Evolutionary conservation across 2,113 vertebrate species (phyloP).

Genomic region (Callorhinus ursinus): DNA sequence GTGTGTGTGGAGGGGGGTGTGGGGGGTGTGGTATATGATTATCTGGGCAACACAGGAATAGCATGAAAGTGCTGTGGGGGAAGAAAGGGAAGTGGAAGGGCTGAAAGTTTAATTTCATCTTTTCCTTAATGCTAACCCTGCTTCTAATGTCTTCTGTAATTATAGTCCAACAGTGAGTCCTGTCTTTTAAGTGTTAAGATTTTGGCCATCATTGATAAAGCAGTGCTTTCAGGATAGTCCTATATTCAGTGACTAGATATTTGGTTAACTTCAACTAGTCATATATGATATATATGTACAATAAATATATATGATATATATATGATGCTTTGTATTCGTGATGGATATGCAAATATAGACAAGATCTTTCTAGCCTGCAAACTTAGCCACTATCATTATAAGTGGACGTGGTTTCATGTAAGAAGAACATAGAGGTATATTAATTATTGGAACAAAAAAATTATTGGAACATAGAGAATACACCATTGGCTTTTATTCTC

Average conservation of each 20-base stretch:
- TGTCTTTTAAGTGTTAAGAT: constrained; percentile 2
- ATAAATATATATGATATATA: not conserved
- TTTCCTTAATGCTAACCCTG: not conserved
- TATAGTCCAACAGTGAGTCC: not conserved
- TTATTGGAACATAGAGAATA: not conserved
- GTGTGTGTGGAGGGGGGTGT: too few relatives aligned
- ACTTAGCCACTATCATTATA: not conserved
- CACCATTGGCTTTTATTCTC: not conserved
- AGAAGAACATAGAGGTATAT: not conserved
- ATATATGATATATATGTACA: not conserved
- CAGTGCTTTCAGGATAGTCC: not conserved
- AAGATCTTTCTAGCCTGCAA: not conserved
- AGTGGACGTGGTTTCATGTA: not conserved
- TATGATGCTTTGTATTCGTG: not conserved
- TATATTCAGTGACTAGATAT: not conserved
- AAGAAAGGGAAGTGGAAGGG: not conserved
- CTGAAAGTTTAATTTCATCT: not conserved
- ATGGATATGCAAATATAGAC: not conserved
- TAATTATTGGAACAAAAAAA: not conserved
- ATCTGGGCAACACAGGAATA: not conserved
- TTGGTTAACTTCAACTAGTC: constrained; percentile 26
- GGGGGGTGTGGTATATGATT: not conserved
- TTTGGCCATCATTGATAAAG: not conserved
- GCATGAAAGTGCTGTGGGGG: not conserved
- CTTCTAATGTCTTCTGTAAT: not conserved